Percentiles rank a stretch among this genome's conserved stretches.
phyloP scores from a whole-genome alignment of 2,113 vertebrate species.

The Phocoena phocoena region DNA sequence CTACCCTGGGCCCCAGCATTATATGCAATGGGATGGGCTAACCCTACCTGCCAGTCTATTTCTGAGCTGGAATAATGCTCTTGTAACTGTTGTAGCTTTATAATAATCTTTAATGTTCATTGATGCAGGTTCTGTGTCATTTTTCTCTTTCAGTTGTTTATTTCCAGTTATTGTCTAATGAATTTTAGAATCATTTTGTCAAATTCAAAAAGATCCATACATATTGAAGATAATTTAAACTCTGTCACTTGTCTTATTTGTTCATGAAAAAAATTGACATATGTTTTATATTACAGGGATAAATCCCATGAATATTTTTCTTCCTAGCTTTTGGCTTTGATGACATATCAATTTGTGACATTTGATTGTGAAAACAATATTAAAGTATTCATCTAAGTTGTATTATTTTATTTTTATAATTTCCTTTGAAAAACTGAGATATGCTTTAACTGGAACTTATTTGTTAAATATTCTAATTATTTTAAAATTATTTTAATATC shows the following conservation, averaged over 20 bases:
- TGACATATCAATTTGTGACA: not conserved
- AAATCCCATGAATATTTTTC: not conserved
- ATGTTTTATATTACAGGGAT: not conserved
- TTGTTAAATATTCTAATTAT: not conserved
- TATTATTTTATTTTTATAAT: not conserved
- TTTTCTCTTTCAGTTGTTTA: not conserved
- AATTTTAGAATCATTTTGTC: not conserved
- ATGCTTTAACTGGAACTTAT: not conserved
- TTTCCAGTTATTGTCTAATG: not conserved
- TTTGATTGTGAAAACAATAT: not conserved
- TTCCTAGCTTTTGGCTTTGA: not conserved
- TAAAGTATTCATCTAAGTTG: not conserved
- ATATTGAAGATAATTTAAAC: not conserved
- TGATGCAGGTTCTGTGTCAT: not conserved
- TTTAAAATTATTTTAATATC: not conserved
- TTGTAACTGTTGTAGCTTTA: not conserved
- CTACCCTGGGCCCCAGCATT: too few relatives aligned
- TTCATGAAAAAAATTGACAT: not conserved
- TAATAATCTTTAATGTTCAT: not conserved
- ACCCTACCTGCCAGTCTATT: not conserved
- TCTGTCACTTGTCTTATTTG: slow-evolving; percentile 5
- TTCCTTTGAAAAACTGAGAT: not conserved
- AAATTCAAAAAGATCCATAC: not conserved
- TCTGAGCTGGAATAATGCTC: not conserved
- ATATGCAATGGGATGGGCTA: too few relatives aligned